Conservation (phyloP, 2,888 invertebrate genomes). For the Carterocephalus palaemon region DNA sequence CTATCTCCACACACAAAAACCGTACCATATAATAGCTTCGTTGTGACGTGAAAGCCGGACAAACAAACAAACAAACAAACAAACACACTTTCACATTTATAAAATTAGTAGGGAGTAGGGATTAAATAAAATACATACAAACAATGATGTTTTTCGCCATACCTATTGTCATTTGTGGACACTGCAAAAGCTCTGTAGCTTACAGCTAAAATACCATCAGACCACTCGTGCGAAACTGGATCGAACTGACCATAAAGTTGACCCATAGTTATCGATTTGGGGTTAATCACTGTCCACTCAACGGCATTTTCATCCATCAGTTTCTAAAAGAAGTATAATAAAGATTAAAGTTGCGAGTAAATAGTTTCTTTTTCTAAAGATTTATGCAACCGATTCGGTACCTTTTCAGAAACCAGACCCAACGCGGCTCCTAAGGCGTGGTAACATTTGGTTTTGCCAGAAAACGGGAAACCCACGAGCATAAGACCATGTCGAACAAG, state of each 20-base stretch:
- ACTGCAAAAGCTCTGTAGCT: constrained; percentile 89
- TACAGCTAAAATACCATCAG: constrained; percentile 91
- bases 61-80: too few species aligned
- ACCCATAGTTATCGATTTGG: constrained; percentile 97
- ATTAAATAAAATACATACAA: too few species aligned
- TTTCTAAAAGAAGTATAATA: constrained; percentile 63
- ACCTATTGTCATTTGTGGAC: constrained; percentile 85
- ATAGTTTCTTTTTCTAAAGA: background rate
- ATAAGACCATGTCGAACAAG: constrained; percentile 95
- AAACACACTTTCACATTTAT: too few species aligned
- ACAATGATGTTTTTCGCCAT: constrained; percentile 25
- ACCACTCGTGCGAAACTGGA: constrained; percentile 96
- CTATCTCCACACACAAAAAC: too few species aligned
- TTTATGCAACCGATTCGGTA: constrained; percentile 37
- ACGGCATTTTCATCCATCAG: constrained; percentile 87
- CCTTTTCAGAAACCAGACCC: constrained; percentile 86
- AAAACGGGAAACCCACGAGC: constrained; percentile 94
- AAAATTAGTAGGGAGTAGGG: too few species aligned
- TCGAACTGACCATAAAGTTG: constrained; percentile 97
- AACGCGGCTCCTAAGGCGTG: constrained; percentile 89
- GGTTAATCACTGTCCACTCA: constrained; percentile 91
- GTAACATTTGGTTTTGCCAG: constrained; percentile 94
- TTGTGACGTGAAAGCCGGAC: too few species aligned
- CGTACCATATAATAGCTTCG: too few species aligned
- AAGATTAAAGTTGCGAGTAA: background rate